Percentiles rank a stretch among this genome's conserved stretches.
Conservation (phyloP, 2,797 vertebrate species). For the Pseudochromis fuscus region DNA sequence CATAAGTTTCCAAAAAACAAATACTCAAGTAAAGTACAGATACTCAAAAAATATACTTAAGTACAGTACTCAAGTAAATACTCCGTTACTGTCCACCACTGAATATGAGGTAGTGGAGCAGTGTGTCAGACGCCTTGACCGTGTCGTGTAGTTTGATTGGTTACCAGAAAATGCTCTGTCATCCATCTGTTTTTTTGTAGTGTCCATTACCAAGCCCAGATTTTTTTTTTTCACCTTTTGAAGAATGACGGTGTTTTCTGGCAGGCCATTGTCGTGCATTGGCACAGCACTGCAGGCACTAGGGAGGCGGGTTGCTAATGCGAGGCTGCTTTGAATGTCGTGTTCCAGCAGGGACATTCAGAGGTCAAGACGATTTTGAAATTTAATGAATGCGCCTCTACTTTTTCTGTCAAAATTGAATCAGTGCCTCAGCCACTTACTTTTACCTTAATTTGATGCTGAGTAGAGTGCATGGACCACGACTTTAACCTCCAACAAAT, state of each 20-base stretch:
- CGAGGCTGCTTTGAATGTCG: constrained; percentile 4
- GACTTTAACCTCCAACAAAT: constrained; percentile 52
- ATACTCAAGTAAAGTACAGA: too few relatives aligned
- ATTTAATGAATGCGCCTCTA: constrained; percentile 41
- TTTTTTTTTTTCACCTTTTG: background rate
- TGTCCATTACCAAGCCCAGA: background rate
- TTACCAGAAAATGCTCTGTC: background rate
- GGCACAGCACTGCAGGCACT: background rate
- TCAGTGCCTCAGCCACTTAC: constrained; percentile 41
- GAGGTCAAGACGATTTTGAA: constrained; percentile 44
- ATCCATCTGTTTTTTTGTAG: background rate
- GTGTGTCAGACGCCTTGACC: too few relatives aligned
- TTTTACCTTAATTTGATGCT: constrained; percentile 71
- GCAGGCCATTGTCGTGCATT: background rate
- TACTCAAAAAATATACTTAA: too few relatives aligned
- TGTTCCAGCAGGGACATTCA: constrained; percentile 24
- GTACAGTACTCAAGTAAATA: too few relatives aligned
- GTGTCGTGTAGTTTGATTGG: too few relatives aligned
- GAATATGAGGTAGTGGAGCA: too few relatives aligned
- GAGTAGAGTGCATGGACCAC: constrained; percentile 58
- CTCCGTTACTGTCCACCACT: too few relatives aligned
- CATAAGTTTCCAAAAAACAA: too few relatives aligned
- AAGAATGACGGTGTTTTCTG: background rate
- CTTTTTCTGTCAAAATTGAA: constrained; percentile 58
- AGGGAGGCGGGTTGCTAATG: constrained; percentile 27